Evolutionary conservation across 1,140 invertebrate species (phyloP), one percentile per base, ranked within the genome.

Genomic region (Bombyx mori): DNA sequence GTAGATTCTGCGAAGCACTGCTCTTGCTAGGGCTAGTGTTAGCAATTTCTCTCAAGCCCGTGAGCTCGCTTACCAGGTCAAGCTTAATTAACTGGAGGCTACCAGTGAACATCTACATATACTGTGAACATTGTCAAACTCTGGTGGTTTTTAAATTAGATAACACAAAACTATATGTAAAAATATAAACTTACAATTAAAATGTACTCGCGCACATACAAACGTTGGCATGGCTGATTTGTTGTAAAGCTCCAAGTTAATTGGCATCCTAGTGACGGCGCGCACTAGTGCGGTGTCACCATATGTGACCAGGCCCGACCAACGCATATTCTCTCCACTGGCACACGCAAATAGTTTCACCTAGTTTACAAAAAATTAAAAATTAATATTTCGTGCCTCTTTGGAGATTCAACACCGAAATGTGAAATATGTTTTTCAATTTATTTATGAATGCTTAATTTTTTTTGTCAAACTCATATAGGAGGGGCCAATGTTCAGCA

Each of bases 221-320:
- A 85, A 85, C 8, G 72, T 74, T 46, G 73, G 68, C 48, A 64
- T 60, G 48, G 52, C 9, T 8, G 64, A 59, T 44, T 65, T 63
- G 62, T 85, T 85, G 69, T 74, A 72, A 2, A 85, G 68, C 35
- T 69, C 47, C 9, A 82, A 62, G 8, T 54, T 55, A n/a, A 82
- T 53, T 44, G 66, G 70, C 49, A 52, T 52, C 53, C 71, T 63
- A 8, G 48, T 18, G 2, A 53, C 65, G 2, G 80, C 79, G 1
- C 77, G 74, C 53, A 83, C 70, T 4, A 83, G 68, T 57, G 82
- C 82, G 51, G 80, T 82, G 61, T 77, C 75, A 22, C 77, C 77
- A 69, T 81, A 85, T 65, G 78, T 82, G 55, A 80, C 75, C 26
- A 77, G 69, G 26, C 79, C 79, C 49, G 63, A 63, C 82, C 82